Evolutionary conservation across 2,888 invertebrate genomes (phyloP).

Genomic region (Clistopyga incitator): DNA sequence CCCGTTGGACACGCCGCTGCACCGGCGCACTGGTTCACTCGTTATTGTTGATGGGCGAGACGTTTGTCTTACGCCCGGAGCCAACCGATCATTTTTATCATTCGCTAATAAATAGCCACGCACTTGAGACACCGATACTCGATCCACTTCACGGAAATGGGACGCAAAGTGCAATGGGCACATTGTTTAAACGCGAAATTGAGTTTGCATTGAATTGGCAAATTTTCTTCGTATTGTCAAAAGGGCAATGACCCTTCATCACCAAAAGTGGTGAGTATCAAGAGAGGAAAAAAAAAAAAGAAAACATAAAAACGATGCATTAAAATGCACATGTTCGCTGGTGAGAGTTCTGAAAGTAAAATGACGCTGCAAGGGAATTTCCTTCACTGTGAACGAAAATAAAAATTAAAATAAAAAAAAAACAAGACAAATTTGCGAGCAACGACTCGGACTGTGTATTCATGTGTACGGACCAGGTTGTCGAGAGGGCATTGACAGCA

Average conservation of each 20-base stretch:
- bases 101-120: background rate
- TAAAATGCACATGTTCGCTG: background rate
- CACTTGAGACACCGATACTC: background rate
- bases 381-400: background rate
- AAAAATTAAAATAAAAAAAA: too few relatives aligned
- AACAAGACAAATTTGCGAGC: slow-evolving; percentile 28
- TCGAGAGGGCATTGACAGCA: background rate
- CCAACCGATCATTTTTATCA: background rate
- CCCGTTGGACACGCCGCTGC: slow-evolving; percentile 3
- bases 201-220: too few relatives aligned
- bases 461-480: too few relatives aligned
- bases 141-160: background rate
- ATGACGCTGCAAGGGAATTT: slow-evolving; percentile 15
- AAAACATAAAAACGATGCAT: background rate
- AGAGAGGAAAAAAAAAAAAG: too few relatives aligned
- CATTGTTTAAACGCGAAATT: too few relatives aligned
- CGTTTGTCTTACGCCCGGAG: background rate
- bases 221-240: background rate
- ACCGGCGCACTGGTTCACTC: slow-evolving; percentile 8
- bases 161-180: background rate
- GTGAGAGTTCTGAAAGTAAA: background rate
- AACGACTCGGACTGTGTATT: background rate
- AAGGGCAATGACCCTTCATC: background rate
- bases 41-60: too few relatives aligned
- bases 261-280: too few relatives aligned